Base-by-base conservation (phyloP, 2,797 vertebrate species). In the Delichon dasypus region DNA sequence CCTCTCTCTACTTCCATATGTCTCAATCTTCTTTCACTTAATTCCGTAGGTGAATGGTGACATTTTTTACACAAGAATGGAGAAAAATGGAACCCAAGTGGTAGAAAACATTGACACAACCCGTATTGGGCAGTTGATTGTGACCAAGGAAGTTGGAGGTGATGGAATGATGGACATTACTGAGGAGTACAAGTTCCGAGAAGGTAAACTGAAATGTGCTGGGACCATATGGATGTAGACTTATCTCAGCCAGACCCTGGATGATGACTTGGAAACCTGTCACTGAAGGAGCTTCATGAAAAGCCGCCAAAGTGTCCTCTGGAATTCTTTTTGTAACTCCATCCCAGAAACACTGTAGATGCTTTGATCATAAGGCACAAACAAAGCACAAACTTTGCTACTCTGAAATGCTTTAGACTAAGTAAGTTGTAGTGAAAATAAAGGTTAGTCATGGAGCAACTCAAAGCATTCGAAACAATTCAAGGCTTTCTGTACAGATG, bases 31-130 rank as follows among this genome's bases (percentile, higher is more conserved):
- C 40, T 94, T 42, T 62, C 19, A 34, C 92, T 68, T 78, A 19
- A 74, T 61, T 86, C 97, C 87, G 4, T 93, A 99, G 99, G 98
- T 99, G 83, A 99, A 99, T 98, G 98, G 99, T 54, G 99, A 99
- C 58, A 97, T 99, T 93, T 96, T 99, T 91, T 99, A 98, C 95
- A 98, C 98, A 68, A 97, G 97, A 83, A 98, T 97, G 60, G 97
- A 94, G 32, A 98, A 96, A 90, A 98, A 99, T 4, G 99, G 99
- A 32, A 97, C 97, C 12, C 94, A 98, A 77, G 95, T 98, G 55
- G 92, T 98, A 7, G 97, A 98, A 86, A 96, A 87, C 27, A 96
- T 99, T 74, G 98, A 99, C 94, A 96, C 92, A 60, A 94, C 90
- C 71, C 98, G 98, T 7, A 79, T 99, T 26, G 99, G 99, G 34